Base-by-base conservation (phyloP, 2,888 invertebrate genomes). In the Macrophya annulata region DNA sequence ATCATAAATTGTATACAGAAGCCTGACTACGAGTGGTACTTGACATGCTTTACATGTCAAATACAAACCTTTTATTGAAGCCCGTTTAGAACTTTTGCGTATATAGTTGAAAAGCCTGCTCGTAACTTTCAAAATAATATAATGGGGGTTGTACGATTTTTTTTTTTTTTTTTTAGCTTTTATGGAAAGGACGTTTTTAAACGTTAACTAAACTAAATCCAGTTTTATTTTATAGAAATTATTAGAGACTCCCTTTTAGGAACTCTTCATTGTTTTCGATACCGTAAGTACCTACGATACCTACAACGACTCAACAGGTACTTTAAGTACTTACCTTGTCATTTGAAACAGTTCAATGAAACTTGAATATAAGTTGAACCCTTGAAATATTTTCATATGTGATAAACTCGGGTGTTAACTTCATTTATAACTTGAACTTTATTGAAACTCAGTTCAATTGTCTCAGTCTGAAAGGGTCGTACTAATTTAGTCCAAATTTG, bases 271-370 rank as follows among this genome's bases (percentile, higher is more conserved):
- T 62, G 21, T 8, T 8, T 12, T 55, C 6, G n/a, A 55, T n/a
- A 55, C n/a, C n/a, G n/a, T 55, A n/a, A n/a, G 5, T 55, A 55
- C n/a, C n/a, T n/a, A n/a, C 17, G n/a, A 55, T n/a, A 55, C n/a
- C 55, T 6, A 0, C 55, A 55, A 55, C 55, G 55, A 55, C 55
- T 55, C 55, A n/a, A 55, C 55, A n/a, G 55, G 55, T n/a, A 62
- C 25, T 62, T 12, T 21, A 25, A 62, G 62, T 25, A 62, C 62
- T 25, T 5, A 25, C 31, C 31, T 31, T 31, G 25, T 10, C 25
- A 55, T 55, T 55, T 17, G 55, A 55, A 55, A 55, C 55, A 55
- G 55, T n/a, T 55, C 55, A n/a, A 55, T 55, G 55, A 55, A 55
- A 55, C 55, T n/a, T 17, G 55, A n/a, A 55, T n/a, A 31, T 31